Base-by-base conservation (phyloP, 2,888 invertebrate genomes). In the Epirrhoe alternata region DNA sequence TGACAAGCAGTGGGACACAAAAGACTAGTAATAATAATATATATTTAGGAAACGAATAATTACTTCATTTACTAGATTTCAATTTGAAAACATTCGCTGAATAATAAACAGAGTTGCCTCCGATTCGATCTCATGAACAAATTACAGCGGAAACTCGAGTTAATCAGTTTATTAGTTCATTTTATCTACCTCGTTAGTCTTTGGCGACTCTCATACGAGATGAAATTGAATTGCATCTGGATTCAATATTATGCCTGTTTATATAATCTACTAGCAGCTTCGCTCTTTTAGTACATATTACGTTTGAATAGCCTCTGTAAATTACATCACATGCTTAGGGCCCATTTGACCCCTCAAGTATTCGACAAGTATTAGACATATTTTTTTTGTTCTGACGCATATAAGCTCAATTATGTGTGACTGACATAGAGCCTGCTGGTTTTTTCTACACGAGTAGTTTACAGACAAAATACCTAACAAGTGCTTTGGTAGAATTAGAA, bases 141-240 rank as follows among this genome's bases (percentile, higher is more conserved):
- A 61, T 61, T 55, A 55, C 61, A 38, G 49, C 24, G 54, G 49
- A 12, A 53, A 50, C 58, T 16, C 50, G 58, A 58, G 30, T 30
- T 45, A 50, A 54, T 38, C 35, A 49, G 49, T 55, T 54, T 49
- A 54, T 17, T 16, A 47, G 31, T 50, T 35, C n/a, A 58, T 50
- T 58, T 35, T 35, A 58, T 50, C 53, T 7, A 53, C 31, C 30
- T 17, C 33, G 30, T 58, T 16, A 49, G 47, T n/a, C 33, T 16
- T 58, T 16, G 31, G 42, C 0, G 14, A 31, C 42, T 17, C 14
- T n/a, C 7, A 47, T 47, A 14, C 14, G 16, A 16, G 5, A 6
- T 6, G 45, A 14, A 45, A 45, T 45, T 45, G 45, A 47, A 47
- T 47, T 47, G 47, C 16, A 47, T 47, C 7, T 47, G 14, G 47